Conservation (phyloP, 2,113 vertebrate genomes). For the Tachysurus fulvidraco region DNA sequence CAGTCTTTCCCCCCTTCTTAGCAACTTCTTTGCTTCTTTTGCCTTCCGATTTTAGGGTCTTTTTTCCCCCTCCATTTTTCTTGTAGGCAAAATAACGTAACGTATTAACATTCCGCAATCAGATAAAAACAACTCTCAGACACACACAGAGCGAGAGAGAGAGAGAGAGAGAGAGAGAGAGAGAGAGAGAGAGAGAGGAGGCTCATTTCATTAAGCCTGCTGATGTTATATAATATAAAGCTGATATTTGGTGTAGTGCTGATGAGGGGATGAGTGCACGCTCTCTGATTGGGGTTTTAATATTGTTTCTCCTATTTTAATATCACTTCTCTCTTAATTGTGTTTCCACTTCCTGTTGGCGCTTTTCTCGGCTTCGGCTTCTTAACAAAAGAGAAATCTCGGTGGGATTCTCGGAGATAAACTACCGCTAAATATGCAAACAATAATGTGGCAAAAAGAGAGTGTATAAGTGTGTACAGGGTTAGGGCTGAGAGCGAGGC, state of each 20-base stretch:
- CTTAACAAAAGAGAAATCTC: not conserved
- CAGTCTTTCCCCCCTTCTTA: no score
- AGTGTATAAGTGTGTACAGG: not conserved
- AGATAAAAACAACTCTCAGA: not conserved
- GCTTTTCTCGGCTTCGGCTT: not conserved
- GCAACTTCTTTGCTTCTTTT: not conserved
- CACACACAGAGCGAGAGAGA: not conserved
- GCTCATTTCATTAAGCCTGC: not conserved
- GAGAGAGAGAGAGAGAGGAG: no score
- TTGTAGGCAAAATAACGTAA: not conserved
- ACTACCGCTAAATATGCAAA: not conserved
- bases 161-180: not conserved
- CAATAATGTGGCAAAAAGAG: not conserved
- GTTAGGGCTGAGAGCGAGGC: constrained; percentile 12
- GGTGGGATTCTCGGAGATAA: not conserved
- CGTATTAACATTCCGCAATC: not conserved
- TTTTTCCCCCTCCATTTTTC: not conserved
- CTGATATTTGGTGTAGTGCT: not conserved
- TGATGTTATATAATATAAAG: not conserved
- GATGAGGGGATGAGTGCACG: not conserved
- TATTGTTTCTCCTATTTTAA: not conserved
- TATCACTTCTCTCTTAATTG: not conserved
- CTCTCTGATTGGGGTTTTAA: not conserved
- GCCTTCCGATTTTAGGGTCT: not conserved
- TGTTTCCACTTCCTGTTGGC: not conserved